phyloP scores from a whole-genome alignment of 2,113 vertebrate genomes.

The Leuciscus idus region DNA sequence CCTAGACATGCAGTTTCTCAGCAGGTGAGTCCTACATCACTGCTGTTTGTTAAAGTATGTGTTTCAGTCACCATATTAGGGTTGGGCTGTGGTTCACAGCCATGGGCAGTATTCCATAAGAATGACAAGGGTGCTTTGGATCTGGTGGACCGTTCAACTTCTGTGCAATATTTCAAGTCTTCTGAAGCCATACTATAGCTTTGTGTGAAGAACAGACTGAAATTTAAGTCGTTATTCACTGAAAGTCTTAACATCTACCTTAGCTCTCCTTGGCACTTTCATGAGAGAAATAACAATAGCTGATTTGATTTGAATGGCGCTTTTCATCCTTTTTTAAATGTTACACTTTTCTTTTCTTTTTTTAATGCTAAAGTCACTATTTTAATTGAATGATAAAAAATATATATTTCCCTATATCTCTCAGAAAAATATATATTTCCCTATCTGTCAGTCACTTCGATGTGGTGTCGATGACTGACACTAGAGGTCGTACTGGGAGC shows the following conservation, averaged over 20 bases:
- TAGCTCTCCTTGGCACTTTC: not conserved
- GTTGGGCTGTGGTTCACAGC: not conserved
- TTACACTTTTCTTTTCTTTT: too few species aligned
- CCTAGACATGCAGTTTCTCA: not conserved
- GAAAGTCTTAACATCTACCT: not conserved
- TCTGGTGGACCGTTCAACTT: not conserved
- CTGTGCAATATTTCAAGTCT: not conserved
- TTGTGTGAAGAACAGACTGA: not conserved
- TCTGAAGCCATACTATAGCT: not conserved
- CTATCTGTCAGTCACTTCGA: too few species aligned
- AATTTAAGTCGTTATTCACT: not conserved
- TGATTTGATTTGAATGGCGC: not conserved
- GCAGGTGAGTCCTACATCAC: not conserved
- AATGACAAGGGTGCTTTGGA: slow-evolving; percentile 5
- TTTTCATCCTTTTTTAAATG: not conserved
- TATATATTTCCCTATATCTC: too few species aligned
- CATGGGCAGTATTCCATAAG: not conserved
- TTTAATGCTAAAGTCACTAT: not conserved
- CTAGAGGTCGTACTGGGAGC: too few species aligned
- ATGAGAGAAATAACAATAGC: not conserved
- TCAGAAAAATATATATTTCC: too few species aligned
- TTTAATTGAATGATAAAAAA: not conserved
- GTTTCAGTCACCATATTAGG: slow-evolving; percentile 2
- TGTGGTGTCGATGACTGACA: too few species aligned
- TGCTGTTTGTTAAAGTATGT: slow-evolving; percentile 6